phyloP scores from a whole-genome alignment of 2,888 invertebrate genomes.

The Spodoptera exigua region DNA sequence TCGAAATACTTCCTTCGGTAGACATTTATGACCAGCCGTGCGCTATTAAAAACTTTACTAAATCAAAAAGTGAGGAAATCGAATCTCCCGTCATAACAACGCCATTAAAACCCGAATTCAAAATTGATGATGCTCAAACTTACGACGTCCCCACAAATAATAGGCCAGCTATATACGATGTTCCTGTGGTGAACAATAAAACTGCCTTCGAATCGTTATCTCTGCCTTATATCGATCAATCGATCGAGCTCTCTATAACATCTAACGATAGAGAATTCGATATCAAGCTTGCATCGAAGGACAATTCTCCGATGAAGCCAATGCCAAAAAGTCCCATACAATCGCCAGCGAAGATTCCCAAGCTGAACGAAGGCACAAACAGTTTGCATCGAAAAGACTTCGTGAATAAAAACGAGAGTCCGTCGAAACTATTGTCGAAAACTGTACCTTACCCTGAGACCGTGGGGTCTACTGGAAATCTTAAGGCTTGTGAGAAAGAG shows the following conservation, averaged over 20 bases:
- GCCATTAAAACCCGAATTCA: conserved; percentile 76
- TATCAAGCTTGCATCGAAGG: conserved; percentile 82
- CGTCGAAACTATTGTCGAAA: conserved; percentile 75
- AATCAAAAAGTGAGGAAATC: conserved; percentile 65
- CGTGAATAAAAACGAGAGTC: conserved; percentile 66
- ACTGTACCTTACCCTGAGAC: conserved; percentile 78
- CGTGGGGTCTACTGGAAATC: conserved; percentile 82
- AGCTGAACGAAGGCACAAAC: conserved; percentile 73
- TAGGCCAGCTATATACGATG: conserved; percentile 83
- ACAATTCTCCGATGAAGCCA: conserved; percentile 77
- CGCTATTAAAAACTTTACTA: conserved; percentile 66
- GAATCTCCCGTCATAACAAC: conserved; percentile 61
- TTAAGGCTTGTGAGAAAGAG: conserved; percentile 82
- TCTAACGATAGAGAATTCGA: conserved; percentile 87
- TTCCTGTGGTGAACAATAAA: conserved; percentile 79
- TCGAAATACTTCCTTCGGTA: conserved; percentile 83
- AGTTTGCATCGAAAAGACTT: conserved; percentile 83
- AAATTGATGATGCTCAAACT: conserved; percentile 75
- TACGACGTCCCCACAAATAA: conserved; percentile 87
- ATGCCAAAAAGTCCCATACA: conserved; percentile 68
- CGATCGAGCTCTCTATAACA: conserved; percentile 84
- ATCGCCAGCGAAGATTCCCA: conserved; percentile 75
- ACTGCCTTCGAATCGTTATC: conserved; percentile 84
- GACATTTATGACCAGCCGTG: conserved; percentile 85
- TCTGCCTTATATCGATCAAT: conserved; percentile 85